Conservation (phyloP, 2,888 invertebrate species). For the Yponomeuta evonymella region DNA sequence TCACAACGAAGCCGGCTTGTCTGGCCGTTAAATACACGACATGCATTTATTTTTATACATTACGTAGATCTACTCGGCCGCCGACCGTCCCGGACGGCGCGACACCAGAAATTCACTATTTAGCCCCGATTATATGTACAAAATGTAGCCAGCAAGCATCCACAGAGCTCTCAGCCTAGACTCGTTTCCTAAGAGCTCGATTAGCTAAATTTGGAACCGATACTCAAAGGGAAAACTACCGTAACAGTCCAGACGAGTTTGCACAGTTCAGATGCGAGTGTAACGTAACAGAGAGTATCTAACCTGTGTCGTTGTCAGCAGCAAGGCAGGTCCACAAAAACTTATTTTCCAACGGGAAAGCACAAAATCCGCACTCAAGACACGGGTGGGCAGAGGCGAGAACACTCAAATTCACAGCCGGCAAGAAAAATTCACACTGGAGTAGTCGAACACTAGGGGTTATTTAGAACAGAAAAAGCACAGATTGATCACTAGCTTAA, state of each 20-base stretch:
- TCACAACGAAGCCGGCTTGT: slow-evolving; percentile 63
- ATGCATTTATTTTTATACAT: slow-evolving; percentile 73
- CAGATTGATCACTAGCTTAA: slow-evolving; percentile 68
- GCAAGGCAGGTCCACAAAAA: slow-evolving; percentile 44
- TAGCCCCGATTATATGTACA: slow-evolving; percentile 3
- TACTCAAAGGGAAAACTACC: slow-evolving; percentile 25
- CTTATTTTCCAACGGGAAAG: slow-evolving; percentile 54
- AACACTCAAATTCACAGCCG: slow-evolving; percentile 67
- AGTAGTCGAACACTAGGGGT: slow-evolving; percentile 61
- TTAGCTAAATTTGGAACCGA: slow-evolving; percentile 49
- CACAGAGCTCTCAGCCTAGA: background rate
- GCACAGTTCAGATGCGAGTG: background rate
- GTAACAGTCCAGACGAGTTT: background rate
- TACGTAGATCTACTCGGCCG: slow-evolving; percentile 42
- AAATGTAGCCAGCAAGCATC: background rate
- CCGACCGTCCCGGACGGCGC: slow-evolving; percentile 42
- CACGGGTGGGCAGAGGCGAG: slow-evolving; percentile 59
- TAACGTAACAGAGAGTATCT: slow-evolving; percentile 29
- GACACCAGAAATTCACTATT: slow-evolving; percentile 47
- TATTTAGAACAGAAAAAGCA: slow-evolving; percentile 63
- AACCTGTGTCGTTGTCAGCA: slow-evolving; percentile 57
- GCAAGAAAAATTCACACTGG: slow-evolving; percentile 59
- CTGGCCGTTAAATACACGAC: slow-evolving; percentile 64
- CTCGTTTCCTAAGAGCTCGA: background rate
- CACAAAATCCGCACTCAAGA: slow-evolving; percentile 64